A percentile compares a stretch with the other conserved stretches of the same genome.
Conservation (phyloP, 2,888 invertebrate genomes). For the Cistogaster globosa region DNA sequence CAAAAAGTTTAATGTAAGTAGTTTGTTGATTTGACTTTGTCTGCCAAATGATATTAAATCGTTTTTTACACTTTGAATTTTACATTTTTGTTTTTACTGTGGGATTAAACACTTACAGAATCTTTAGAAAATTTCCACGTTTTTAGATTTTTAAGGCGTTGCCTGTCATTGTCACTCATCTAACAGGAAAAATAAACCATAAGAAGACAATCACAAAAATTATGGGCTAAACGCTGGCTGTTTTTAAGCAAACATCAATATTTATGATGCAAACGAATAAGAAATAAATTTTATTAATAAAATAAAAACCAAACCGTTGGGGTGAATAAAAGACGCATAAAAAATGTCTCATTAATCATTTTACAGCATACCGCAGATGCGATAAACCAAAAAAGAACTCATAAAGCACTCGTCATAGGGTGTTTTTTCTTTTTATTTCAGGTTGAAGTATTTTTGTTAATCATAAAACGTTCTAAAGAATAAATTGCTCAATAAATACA, state of each 20-base stretch:
- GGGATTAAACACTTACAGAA: conserved; percentile 20
- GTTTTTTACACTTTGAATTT: conserved; percentile 62
- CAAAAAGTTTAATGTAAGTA: conserved; percentile 24
- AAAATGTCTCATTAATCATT: conserved; percentile 81
- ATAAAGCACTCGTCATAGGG: conserved; percentile 14
- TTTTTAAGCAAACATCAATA: conserved; percentile 17
- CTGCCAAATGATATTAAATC: conserved; percentile 64
- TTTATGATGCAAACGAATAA: conserved; percentile 16
- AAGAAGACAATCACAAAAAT: conserved; percentile 18
- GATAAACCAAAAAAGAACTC: conserved; percentile 33
- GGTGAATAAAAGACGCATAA: conserved; percentile 65
- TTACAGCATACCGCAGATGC: conserved; percentile 65
- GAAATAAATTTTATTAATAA: conserved; percentile 30
- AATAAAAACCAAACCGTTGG: conserved; percentile 24
- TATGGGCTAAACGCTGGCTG: conserved; percentile 20
- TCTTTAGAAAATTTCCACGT: conserved; percentile 53
- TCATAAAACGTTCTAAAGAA: no score
- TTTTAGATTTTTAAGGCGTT: conserved; percentile 64
- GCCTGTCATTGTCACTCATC: conserved; percentile 65
- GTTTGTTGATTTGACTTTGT: conserved; percentile 48
- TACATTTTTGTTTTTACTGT: neutral
- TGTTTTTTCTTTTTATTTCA: neutral
- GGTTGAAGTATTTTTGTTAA: neutral
- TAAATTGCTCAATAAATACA: no score
- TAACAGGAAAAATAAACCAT: conserved; percentile 16